These are phyloP conservation scores for Drosophila neonasuta DNA, from an alignment of 2,888 invertebrate species.

Conservation along the genomic window DNA sequence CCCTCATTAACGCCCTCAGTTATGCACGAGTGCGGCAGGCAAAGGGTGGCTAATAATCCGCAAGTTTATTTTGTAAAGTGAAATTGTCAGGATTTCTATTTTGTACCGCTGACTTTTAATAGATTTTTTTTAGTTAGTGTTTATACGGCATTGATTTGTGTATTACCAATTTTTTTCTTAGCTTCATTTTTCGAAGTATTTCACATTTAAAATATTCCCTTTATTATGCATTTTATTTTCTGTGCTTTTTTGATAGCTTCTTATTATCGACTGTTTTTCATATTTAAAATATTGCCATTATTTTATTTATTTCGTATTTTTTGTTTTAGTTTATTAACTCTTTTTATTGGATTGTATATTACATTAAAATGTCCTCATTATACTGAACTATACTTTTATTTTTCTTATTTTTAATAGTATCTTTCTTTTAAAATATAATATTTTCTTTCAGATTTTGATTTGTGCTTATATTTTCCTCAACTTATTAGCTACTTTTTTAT, in stretches of 20 bases:
- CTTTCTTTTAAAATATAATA: too few relatives aligned
- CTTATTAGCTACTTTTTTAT: neutral
- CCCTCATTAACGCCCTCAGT: slow-evolving; percentile 8
- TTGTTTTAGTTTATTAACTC: too few relatives aligned
- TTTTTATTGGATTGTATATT: too few relatives aligned
- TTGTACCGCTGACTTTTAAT: neutral
- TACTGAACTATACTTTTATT: too few relatives aligned
- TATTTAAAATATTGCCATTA: too few relatives aligned
- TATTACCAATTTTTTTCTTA: neutral
- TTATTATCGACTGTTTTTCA: too few relatives aligned
- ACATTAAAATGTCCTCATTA: too few relatives aligned
- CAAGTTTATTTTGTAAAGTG: neutral
- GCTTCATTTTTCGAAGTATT: too few relatives aligned
- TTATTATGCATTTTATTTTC: neutral
- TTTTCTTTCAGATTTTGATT: neutral
- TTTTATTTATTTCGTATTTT: too few relatives aligned
- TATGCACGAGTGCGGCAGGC: neutral
- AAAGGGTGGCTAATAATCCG: neutral
- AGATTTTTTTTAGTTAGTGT: neutral
- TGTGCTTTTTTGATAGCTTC: neutral
- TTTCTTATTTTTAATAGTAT: too few relatives aligned
- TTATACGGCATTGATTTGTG: neutral
- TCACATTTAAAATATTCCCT: too few relatives aligned
- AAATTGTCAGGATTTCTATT: neutral
- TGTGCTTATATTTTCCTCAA: neutral